phyloP scores from a whole-genome alignment of 2,888 invertebrate genomes.

The Caenorhabditis wallacei region DNA sequence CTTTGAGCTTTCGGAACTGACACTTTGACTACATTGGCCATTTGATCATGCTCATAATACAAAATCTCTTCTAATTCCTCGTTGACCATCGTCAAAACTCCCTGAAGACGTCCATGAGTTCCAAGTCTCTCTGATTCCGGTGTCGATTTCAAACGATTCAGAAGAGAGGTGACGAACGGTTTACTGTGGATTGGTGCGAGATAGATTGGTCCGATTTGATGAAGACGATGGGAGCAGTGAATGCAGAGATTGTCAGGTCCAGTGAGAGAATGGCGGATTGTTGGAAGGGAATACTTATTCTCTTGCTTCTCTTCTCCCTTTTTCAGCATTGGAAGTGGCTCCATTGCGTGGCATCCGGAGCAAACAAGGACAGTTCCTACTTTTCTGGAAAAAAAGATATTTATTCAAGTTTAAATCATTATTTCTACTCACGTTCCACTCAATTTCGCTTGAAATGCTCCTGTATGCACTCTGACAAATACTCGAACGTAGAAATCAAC shows the following conservation, averaged over 20 bases:
- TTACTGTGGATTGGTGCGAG: slow-evolving; percentile 90
- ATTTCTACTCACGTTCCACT: slow-evolving; percentile 88
- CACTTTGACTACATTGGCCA: slow-evolving; percentile 87
- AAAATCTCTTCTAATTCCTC: slow-evolving; percentile 89
- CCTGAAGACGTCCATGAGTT: slow-evolving; percentile 89
- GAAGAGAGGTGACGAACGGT: slow-evolving; percentile 88
- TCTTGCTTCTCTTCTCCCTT: slow-evolving; percentile 30
- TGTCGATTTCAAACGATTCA: slow-evolving; percentile 83
- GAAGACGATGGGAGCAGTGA: slow-evolving; percentile 79
- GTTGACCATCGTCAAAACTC: slow-evolving; percentile 89
- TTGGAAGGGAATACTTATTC: slow-evolving; percentile 54
- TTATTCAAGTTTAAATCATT: background rate
- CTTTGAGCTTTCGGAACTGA: slow-evolving; percentile 80
- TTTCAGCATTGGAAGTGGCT: slow-evolving; percentile 89
- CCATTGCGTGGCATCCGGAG: slow-evolving; percentile 91
- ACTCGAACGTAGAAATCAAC: slow-evolving; percentile 97
- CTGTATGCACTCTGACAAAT: slow-evolving; percentile 91
- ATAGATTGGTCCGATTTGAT: slow-evolving; percentile 97
- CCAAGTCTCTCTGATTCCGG: slow-evolving; percentile 85
- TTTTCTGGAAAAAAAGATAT: slow-evolving; percentile 86
- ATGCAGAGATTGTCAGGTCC: slow-evolving; percentile 72
- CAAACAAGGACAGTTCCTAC: slow-evolving; percentile 93
- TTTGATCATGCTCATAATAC: slow-evolving; percentile 91
- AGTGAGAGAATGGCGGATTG: slow-evolving; percentile 40
- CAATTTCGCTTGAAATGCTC: slow-evolving; percentile 91